phyloP scores from a whole-genome alignment of 2,888 invertebrate genomes.

The Diploptera punctata region DNA sequence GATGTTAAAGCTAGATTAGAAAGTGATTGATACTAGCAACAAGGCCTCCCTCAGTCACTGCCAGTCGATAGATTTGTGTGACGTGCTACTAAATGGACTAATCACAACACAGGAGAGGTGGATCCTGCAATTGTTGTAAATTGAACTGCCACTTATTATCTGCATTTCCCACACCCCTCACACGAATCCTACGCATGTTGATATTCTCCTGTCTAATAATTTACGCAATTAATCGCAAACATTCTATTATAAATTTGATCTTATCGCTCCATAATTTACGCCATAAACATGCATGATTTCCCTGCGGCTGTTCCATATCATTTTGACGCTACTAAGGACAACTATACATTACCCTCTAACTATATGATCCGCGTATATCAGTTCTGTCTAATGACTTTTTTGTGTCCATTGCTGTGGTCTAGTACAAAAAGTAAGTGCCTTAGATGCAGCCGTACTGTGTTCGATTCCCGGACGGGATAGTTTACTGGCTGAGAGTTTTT shows the following conservation, averaged over 20 bases:
- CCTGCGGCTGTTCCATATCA: neutral
- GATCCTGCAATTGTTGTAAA: constrained; percentile 12
- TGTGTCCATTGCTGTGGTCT: too few species aligned
- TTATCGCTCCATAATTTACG: constrained; percentile 14
- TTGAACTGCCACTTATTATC: constrained; percentile 9
- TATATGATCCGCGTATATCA: too few species aligned
- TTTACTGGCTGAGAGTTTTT: too few species aligned
- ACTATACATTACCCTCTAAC: too few species aligned
- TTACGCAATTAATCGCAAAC: constrained; percentile 23
- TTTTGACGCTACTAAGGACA: constrained; percentile 12
- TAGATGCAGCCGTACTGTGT: too few species aligned
- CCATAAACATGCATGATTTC: constrained; percentile 26
- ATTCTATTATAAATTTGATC: constrained; percentile 28
- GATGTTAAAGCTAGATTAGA: constrained; percentile 11
- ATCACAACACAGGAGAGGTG: constrained; percentile 16
- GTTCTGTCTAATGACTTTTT: too few species aligned
- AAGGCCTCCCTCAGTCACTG: neutral
- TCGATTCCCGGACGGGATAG: too few species aligned
- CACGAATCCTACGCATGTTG: too few species aligned
- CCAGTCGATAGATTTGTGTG: neutral
- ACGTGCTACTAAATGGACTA: constrained; percentile 5
- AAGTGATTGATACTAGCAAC: neutral
- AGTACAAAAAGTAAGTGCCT: too few species aligned
- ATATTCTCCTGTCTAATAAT: constrained; percentile 10
- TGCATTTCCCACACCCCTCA: neutral